Evolutionary conservation across 2,113 vertebrate species (phyloP), one percentile per base, ranked within the genome.

Genomic region (Conger conger): DNA sequence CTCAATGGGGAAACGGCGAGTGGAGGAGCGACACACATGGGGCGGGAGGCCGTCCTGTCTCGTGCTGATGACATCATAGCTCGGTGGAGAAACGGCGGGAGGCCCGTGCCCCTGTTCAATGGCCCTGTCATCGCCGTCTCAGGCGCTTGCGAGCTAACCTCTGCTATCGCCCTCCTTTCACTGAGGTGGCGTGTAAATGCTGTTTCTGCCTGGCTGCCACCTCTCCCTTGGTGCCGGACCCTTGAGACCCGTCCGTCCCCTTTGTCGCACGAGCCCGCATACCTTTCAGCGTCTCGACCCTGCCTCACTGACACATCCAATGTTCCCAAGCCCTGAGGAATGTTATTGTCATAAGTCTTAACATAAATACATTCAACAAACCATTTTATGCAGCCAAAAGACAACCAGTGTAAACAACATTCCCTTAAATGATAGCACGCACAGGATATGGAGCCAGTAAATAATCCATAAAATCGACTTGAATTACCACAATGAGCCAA

Each of bases 131-230:
- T 79, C 90, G 83, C 86, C 83, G 27, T 45, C 82, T 87, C 89
- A 85, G 84, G 85, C 68, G 86, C 90, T 90, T 86, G 80, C 79
- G 82, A 82, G 76, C 87, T 92, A 89, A 87, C 63, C 87, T 83
- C 85, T 33, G 45, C 89, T 83, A 91, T 92, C 91, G 87, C 84
- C 68, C 9, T 84, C 86, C 90, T 92, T 89, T 91, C 90, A 91
- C 83, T 88, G 84, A 20, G n/a, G 86, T 88, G 81, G 85, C 86
- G 86, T 87, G 88, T 92, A 90, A 92, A 89, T 86, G 81, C 86
- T 60, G 86, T 86, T 87, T 82, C 87, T 83, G 86, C 80, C 33
- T 81, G 84, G 89, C 91, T 90, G 90, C 91, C 90, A 89, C 86
- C 86, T 82, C 54, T 68, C 86, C 77, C 86, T 82, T 90, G 89